phyloP scores from a whole-genome alignment of 30 jellyfish, hydroid and myxozoan genomes.

The Hydractinia symbiolongicarpus region DNA sequence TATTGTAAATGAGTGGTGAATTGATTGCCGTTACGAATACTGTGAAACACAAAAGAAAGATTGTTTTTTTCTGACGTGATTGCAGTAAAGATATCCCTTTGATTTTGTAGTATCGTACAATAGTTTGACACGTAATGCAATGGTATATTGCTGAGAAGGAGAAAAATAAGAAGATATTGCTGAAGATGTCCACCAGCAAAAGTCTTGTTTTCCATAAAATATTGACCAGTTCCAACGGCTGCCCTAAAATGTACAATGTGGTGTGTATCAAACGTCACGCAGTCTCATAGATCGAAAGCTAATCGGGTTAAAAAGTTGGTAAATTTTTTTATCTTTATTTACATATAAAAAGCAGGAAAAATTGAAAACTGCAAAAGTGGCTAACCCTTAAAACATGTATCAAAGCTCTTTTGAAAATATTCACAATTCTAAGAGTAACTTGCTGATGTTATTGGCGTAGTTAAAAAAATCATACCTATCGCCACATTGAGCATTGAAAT shows the following conservation, averaged over 20 bases:
- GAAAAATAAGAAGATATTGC: conserved; percentile 4
- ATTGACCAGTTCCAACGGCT: conserved; percentile 15
- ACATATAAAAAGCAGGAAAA: too few species aligned
- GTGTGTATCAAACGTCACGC: neutral
- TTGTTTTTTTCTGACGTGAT: neutral
- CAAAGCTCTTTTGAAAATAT: too few species aligned
- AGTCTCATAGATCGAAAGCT: too few species aligned
- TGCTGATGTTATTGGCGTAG: too few species aligned
- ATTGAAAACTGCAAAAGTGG: too few species aligned
- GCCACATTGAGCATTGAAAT: conserved; percentile 1
- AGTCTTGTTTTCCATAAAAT: neutral
- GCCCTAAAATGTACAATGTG: neutral
- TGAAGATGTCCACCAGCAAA: neutral
- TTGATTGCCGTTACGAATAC: neutral
- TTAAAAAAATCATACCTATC: neutral
- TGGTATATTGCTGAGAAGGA: conserved; percentile 13
- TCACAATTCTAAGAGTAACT: too few species aligned
- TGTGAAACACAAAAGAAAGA: neutral
- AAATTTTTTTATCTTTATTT: too few species aligned
- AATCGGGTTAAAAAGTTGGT: too few species aligned
- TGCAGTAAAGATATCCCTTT: neutral
- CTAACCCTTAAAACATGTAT: too few species aligned
- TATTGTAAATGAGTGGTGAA: neutral
- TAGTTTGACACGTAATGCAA: conserved; percentile 2
- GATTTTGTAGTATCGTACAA: conserved; percentile 4